Conservation (phyloP, 92 coral and sea anemone species). For the Porites rus region DNA sequence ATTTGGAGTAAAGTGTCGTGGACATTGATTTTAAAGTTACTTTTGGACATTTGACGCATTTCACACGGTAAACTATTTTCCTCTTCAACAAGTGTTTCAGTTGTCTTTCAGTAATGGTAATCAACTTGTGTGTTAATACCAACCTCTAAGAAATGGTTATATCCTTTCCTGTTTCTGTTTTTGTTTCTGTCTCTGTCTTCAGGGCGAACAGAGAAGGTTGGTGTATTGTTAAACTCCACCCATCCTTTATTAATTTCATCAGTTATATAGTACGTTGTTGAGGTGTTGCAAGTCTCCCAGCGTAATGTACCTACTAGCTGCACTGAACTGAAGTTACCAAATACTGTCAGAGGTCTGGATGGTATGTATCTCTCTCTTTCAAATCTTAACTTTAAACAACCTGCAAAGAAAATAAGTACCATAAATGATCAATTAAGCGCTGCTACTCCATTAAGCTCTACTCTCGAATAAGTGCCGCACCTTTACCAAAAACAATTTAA, state of each 20-base stretch:
- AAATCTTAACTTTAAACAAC: neutral
- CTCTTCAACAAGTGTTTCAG: too few relatives aligned
- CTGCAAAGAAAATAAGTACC: constrained; percentile 14
- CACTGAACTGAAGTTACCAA: constrained; percentile 17
- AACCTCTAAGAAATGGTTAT: constrained; percentile 26
- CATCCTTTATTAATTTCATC: neutral
- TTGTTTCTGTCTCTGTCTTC: neutral
- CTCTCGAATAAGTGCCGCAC: too few relatives aligned
- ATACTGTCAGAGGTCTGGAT: neutral
- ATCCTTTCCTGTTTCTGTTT: neutral
- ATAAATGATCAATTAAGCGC: too few relatives aligned
- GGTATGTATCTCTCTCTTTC: neutral
- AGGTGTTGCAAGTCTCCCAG: neutral
- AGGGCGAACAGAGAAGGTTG: neutral
- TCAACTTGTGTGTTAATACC: neutral
- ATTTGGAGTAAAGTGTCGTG: too few relatives aligned
- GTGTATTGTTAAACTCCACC: neutral
- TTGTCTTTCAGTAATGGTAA: too few relatives aligned
- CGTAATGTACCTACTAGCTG: neutral
- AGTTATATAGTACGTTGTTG: constrained; percentile 1
- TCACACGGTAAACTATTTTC: too few relatives aligned
- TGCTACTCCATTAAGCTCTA: too few relatives aligned
- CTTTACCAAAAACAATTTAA: too few relatives aligned
- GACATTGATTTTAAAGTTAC: too few relatives aligned
- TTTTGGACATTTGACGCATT: too few relatives aligned